These are phyloP conservation scores for Ctenodactylus gundi DNA, from an alignment of 2,113 vertebrate genomes.

Conservation along the genomic window DNA sequence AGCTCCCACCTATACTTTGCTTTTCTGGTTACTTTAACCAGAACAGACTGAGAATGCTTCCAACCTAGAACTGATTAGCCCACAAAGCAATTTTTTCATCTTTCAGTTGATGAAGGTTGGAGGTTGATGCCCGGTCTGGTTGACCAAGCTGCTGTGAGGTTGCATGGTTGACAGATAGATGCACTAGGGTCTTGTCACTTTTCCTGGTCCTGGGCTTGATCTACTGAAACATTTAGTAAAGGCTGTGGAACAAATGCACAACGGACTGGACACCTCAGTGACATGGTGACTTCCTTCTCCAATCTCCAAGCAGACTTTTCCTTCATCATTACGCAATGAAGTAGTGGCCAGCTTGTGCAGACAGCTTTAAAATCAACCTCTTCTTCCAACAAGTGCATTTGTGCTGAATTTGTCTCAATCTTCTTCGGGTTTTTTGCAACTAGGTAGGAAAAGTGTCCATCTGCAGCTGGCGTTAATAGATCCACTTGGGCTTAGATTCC, in stretches of 20 bases:
- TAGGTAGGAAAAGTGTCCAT: background rate
- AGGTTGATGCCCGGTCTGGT: background rate
- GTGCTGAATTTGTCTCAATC: background rate
- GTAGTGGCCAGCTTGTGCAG: background rate
- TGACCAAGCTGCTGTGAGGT: background rate
- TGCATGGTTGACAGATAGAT: fast-evolving
- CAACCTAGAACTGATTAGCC: background rate
- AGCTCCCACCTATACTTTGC: background rate
- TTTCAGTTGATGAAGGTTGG: background rate
- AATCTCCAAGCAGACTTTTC: background rate
- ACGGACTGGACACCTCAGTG: background rate
- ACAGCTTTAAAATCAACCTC: background rate
- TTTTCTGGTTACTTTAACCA: too few species aligned
- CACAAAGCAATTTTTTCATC: background rate
- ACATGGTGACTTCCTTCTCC: background rate
- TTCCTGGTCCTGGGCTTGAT: background rate
- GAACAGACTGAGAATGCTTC: background rate
- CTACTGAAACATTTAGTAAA: background rate
- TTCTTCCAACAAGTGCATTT: background rate
- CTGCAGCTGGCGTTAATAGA: background rate
- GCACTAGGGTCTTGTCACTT: background rate
- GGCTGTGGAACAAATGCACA: background rate
- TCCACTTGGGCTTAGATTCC: background rate
- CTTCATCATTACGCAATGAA: background rate
- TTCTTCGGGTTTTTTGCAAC: background rate